Conservation (phyloP, 2,113 vertebrate species). For the Petroica traversi region DNA sequence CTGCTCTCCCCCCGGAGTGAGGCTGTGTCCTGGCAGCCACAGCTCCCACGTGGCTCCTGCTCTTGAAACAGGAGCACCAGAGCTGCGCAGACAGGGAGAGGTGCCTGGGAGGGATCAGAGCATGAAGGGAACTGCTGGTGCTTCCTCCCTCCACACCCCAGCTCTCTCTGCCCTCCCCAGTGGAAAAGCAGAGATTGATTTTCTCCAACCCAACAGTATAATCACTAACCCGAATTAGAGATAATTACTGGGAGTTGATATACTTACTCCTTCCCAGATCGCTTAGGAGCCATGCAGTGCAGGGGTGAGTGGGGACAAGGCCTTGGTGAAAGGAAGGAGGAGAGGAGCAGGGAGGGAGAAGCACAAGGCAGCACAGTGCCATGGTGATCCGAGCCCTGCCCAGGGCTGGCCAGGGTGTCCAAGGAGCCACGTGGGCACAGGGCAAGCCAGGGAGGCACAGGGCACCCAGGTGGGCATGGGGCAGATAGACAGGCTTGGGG, state of each 20-base stretch:
- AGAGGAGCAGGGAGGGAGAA: background rate
- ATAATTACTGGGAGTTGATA: conserved; percentile 97
- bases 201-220: conserved; percentile 92
- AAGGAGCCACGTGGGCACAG: background rate
- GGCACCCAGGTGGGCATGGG: background rate
- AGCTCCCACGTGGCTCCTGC: background rate
- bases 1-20: background rate
- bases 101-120: accelerated
- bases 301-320: background rate
- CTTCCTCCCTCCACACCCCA: conserved; percentile 63
- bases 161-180: conserved; percentile 81
- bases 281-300: conserved; percentile 74
- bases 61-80: accelerated
- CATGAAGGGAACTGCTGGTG: background rate
- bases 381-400: background rate
- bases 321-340: background rate
- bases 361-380: background rate
- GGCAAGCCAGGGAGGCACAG: background rate
- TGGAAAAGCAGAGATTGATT: conserved; percentile 91
- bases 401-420: background rate
- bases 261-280: conserved; percentile 91
- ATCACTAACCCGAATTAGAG: conserved; percentile 99
- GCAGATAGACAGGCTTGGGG: background rate
- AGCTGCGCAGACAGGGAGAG: background rate
- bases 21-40: background rate